These are phyloP conservation scores for Brachylomia viminalis DNA, from an alignment of 2,888 invertebrate species.

Conservation along the genomic window DNA sequence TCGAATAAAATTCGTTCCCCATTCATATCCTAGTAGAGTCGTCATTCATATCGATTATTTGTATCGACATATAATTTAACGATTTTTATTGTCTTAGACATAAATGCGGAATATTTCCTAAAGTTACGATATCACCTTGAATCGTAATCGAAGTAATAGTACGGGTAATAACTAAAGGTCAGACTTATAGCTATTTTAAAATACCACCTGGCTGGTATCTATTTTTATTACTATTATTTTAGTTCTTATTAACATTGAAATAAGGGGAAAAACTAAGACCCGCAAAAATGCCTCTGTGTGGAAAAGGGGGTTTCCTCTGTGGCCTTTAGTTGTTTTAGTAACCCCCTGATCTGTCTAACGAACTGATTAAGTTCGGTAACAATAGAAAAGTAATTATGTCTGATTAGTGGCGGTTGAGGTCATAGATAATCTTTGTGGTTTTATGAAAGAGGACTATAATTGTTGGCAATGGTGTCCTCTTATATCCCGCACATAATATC, in stretches of 20 bases:
- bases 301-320: background rate
- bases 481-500: too few species aligned
- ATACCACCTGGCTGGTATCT: constrained; percentile 16
- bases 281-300: background rate
- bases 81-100: constrained; percentile 72
- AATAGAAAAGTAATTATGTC: too few species aligned
- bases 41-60: constrained; percentile 65
- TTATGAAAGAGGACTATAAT: background rate
- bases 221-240: constrained; percentile 3
- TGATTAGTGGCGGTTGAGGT: too few species aligned
- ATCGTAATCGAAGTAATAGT: constrained; percentile 74
- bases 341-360: too few species aligned
- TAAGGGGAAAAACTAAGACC: background rate
- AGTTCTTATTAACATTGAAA: background rate
- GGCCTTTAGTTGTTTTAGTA: too few species aligned
- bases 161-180: constrained; percentile 60
- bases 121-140: constrained; percentile 78
- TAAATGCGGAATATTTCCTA: constrained; percentile 76
- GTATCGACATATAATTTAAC: constrained; percentile 61
- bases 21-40: constrained; percentile 73
- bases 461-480: background rate
- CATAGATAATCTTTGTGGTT: background rate
- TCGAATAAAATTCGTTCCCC: constrained; percentile 79
- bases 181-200: constrained; percentile 37
- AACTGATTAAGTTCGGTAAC: too few species aligned